Base-by-base conservation (phyloP, 2,888 invertebrate species). In the Campaea margaritaria region DNA sequence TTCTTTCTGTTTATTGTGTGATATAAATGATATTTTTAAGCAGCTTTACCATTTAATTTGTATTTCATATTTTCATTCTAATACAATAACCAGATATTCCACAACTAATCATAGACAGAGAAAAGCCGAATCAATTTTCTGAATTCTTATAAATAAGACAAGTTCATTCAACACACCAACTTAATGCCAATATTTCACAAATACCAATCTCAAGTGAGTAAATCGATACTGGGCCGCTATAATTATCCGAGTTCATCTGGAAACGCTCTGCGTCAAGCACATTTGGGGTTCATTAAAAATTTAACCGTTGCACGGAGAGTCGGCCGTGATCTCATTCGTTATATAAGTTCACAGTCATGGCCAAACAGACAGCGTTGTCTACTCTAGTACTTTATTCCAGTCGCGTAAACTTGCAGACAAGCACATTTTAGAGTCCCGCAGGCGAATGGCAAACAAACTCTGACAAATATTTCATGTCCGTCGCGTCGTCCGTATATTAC, bases 271-370 rank as follows among this genome's bases (percentile, higher is more conserved):
- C 16, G 38, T 10, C 38, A 21, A 36, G 39, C 27, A 49, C 14
- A 51, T 46, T 42, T 10, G 45, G 39, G 39, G 38, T 14, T 48
- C 47, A 43, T 52, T 52, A 38, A 51, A 69, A 66, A 60, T 65
- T 50, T 55, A 70, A 54, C 58, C 55, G 60, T 51, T 47, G 57
- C 61, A 57, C 28, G 21, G 10, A 51, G 15, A 31, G 11, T 0
- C 13, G 52, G 43, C 31, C 65, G 52, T 76, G 78, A 75, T 69
- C 69, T 72, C 70, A 71, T 65, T 69, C 65, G 59, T 56, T 52
- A 48, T 48, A 39, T 47, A 72, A 76, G 71, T 78, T 78, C 77
- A 78, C 52, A 76, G 72, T 70, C 74, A 74, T 47, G 74, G 78
- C 51, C 70, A 58, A n/a, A 49, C 27, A 46, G 27, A 36, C 51